These are phyloP conservation scores for Brachionus asplanchnoidis DNA, from an alignment of 1,140 invertebrate species.

Conservation along the genomic window DNA sequence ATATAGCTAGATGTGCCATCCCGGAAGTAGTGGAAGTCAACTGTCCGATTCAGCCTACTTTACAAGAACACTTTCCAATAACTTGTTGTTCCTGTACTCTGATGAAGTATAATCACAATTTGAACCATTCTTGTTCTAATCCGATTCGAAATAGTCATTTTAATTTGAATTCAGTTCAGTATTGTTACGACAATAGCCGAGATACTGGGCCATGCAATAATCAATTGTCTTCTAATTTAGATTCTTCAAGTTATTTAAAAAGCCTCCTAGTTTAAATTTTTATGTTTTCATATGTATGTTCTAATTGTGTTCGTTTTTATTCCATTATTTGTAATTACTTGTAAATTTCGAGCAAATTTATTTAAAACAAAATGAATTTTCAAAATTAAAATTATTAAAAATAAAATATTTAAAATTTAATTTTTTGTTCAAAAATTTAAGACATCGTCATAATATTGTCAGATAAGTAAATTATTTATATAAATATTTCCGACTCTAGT, in stretches of 20 bases:
- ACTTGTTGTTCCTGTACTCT: constrained; percentile 9
- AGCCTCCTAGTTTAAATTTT: constrained; percentile 3
- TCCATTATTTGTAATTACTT: constrained; percentile 35
- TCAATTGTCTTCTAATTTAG: constrained; percentile 3
- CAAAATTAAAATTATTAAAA: neutral
- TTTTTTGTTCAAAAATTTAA: no score
- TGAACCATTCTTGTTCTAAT: neutral
- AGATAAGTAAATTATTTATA: no score
- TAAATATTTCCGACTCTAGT: no score
- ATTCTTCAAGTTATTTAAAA: constrained; percentile 23
- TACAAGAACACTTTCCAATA: neutral
- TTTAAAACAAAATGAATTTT: neutral
- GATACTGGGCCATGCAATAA: neutral
- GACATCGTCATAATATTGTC: no score
- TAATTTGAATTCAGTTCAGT: neutral
- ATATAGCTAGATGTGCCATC: neutral
- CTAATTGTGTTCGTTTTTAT: neutral
- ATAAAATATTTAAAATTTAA: no score
- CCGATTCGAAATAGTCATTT: neutral
- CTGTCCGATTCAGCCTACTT: neutral
- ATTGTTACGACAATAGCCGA: neutral
- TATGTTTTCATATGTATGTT: neutral
- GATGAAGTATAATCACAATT: neutral
- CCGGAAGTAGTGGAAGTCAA: neutral
- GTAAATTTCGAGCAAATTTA: neutral